phyloP scores from a whole-genome alignment of 2,113 vertebrate genomes.

The Myrmecophaga tridactyla region DNA sequence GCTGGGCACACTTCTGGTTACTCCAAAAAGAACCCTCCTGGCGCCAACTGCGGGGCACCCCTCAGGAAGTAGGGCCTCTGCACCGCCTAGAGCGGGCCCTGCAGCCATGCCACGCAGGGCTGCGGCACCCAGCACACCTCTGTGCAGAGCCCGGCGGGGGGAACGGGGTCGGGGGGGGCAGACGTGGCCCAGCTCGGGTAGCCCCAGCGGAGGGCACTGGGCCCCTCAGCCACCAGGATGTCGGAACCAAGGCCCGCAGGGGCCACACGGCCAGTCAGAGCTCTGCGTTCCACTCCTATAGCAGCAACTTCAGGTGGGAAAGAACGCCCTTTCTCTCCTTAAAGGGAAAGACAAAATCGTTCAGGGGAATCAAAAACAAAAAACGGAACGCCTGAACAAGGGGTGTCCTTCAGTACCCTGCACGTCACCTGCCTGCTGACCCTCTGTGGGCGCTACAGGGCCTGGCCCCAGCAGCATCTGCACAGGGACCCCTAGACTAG shows the following conservation, averaged over 20 bases:
- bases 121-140: too few relatives aligned
- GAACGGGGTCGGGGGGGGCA: neutral
- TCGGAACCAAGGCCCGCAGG: neutral
- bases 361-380: neutral
- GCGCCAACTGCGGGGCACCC: neutral
- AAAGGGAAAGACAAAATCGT: neutral
- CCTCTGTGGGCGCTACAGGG: neutral
- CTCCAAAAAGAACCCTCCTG: slow-evolving; percentile 18
- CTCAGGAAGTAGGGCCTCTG: neutral
- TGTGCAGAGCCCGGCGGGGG: neutral
- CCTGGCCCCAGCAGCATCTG: neutral
- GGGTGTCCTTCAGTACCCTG: slow-evolving; percentile 52
- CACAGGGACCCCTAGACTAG: neutral
- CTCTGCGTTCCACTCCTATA: slow-evolving; percentile 36
- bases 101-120: neutral
- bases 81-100: too few relatives aligned
- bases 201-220: neutral
- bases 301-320: slow-evolving; percentile 54
- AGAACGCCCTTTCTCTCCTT: neutral
- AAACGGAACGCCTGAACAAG: neutral
- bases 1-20: slow-evolving; percentile 61
- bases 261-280: neutral
- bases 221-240: neutral
- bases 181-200: neutral
- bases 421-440: neutral